Base-by-base conservation (phyloP, 2,888 invertebrate species). In the Seladonia tumulorum region DNA sequence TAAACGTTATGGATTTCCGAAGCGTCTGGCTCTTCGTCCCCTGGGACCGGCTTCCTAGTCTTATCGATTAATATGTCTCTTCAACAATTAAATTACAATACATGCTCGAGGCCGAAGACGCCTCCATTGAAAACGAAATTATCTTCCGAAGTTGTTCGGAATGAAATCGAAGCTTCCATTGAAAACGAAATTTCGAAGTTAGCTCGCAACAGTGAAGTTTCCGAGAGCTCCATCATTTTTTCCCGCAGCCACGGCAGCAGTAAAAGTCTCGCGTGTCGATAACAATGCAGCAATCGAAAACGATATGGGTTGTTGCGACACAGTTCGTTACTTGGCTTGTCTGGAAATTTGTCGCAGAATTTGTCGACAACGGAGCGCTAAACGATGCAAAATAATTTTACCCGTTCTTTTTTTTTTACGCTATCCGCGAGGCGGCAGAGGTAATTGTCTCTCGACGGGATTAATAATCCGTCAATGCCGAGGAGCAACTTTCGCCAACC, bases 401-500 rank as follows among this genome's bases (percentile, higher is more conserved):
- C 22, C n/a, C 3, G 49, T 8, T 10, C n/a, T 53, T 49, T 53
- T n/a, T 53, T 53, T 49, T 53, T 10, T 53, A 53, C 53, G n/a
- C 0, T 3, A 0, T 25, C 16, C 45, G 2, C 16, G 45, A 45
- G 42, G 71, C 8, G 45, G 49, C 39, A 2, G 35, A 78, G 71
- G 83, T 83, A 83, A 84, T 68, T 49, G 53, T 53, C 60, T 25
- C 42, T 39, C 25, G 72, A 0, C 63, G 47, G 60, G 72, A 86
- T 87, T 87, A 85, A 85, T 89, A 89, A 87, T 88, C 75, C 85
- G 72, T 82, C 57, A 75, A 80, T 79, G 73, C 57, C 82, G 83
- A 74, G 74, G 42, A 71, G 77, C 83, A 49, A 90, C 84, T 90
- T 90, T 90, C 84, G 90, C 87, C 84, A 83, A 81, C 60, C 84